Evolutionary conservation across 2,113 vertebrate genomes (phyloP), one percentile per base, ranked within the genome.

Genomic region (Anseranas semipalmata): DNA sequence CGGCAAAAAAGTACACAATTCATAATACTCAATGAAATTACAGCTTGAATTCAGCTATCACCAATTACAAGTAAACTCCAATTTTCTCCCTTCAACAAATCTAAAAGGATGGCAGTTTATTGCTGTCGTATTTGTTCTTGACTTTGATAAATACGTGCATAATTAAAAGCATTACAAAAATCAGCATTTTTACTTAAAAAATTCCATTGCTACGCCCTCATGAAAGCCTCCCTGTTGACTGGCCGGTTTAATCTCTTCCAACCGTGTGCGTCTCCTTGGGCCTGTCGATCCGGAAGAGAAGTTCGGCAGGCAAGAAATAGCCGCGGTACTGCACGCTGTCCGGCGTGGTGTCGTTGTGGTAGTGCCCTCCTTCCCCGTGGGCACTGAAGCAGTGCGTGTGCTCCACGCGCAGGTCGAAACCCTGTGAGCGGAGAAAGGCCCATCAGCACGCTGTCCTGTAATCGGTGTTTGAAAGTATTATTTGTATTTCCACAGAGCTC

Each of bases 331-430:
- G 98, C 95, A 99, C 99, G 1, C 62, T 97, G 48, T 99, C 99
- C 1, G 99, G 99, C 5, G 99, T 99, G 30, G 98, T 99, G 95
- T 99, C 99, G 16, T 97, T 98, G 88, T 99, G 99, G 98, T 99
- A 99, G 97, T 99, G 99, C 3, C 99, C 99, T 7, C 99, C 99
- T 95, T 99, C 98, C 50, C 99, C 99, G 1, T 99, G 99, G 58
- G 98, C 98, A 97, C 99, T 99, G 95, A 99, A 99, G 32, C 98
- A 99, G 88, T 99, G 99, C 0, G 99, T 99, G 94, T 99, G 99
- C 94, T 99, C 99, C 92, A 99, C 56, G 0, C 99, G 98, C 75
- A 99, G 97, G 50, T 99, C 99, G 46, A 99, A 98, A n/a, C 99
- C 99, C 99, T 99, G 95, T 6, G 45, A 62, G 58, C 27, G 35